Conservation (phyloP, 2,888 invertebrate genomes). For the Disparrhopalites patrizii region DNA sequence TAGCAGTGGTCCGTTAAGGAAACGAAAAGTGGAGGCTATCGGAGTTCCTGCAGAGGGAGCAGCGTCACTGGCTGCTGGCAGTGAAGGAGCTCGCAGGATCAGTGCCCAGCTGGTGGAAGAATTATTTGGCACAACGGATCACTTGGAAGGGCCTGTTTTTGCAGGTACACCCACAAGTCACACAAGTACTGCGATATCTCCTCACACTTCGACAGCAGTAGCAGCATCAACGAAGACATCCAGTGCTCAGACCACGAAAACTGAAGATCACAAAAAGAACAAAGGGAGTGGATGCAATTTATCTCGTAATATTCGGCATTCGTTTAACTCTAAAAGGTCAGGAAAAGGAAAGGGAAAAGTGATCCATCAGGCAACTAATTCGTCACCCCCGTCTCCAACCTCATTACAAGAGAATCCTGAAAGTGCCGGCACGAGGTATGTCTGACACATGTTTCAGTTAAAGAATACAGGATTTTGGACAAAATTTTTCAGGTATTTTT, state of each 20-base stretch:
- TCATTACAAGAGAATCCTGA: conserved; percentile 8
- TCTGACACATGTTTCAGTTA: not conserved
- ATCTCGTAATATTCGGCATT: conserved; percentile 6
- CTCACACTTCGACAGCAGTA: too few species aligned
- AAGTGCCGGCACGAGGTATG: conserved; percentile 9
- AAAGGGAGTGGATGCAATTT: not conserved
- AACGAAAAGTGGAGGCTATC: conserved; percentile 26
- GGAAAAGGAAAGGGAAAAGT: conserved; percentile 7
- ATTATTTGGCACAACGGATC: conserved; percentile 43
- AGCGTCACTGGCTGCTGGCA: conserved; percentile 8
- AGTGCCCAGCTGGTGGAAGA: conserved; percentile 40
- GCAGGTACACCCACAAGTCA: conserved; percentile 28
- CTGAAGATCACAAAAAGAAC: conserved; percentile 6
- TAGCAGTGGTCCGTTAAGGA: conserved; percentile 12
- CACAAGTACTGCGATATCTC: too few species aligned
- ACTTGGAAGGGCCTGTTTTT: conserved; percentile 28
- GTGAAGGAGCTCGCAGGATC: too few species aligned
- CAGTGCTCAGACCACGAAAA: conserved; percentile 12
- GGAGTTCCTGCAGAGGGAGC: conserved; percentile 14
- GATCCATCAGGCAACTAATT: not conserved
- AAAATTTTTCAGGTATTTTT: not conserved
- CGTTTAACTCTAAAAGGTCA: not conserved
- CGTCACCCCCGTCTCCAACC: not conserved
- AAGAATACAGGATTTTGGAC: not conserved
- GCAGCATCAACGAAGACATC: not conserved